Percentiles rank a stretch among this genome's conserved stretches.
These are phyloP conservation scores for Zygaena filipendulae DNA, from an alignment of 2,888 invertebrate species.

Conservation along the genomic window DNA sequence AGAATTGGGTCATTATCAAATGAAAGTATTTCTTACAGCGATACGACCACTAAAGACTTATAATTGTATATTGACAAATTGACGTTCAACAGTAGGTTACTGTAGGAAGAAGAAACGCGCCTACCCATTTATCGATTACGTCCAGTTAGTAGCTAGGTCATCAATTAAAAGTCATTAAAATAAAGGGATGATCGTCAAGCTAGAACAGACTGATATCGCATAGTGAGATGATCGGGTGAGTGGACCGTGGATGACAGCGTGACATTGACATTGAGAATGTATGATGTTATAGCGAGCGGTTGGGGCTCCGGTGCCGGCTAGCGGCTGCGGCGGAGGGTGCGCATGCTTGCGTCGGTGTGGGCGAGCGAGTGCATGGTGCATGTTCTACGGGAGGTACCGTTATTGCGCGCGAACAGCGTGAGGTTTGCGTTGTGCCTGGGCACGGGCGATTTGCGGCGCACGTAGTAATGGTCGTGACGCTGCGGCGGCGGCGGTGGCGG, in stretches of 20 bases:
- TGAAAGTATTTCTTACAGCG: too few species aligned
- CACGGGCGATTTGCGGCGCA: slow-evolving; percentile 61
- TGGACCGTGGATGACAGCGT: too few species aligned
- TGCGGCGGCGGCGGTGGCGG: slow-evolving; percentile 58
- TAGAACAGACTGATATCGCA: neutral
- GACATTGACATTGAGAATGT: slow-evolving; percentile 40
- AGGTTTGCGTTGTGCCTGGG: slow-evolving; percentile 51
- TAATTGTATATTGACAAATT: too few species aligned
- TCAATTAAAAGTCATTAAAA: too few species aligned
- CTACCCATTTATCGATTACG: too few species aligned
- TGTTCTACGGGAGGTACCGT: slow-evolving; percentile 37
- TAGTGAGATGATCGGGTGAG: neutral
- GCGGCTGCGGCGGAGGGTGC: slow-evolving; percentile 10
- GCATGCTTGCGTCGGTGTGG: slow-evolving; percentile 3
- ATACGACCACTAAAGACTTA: too few species aligned
- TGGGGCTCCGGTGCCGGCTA: slow-evolving; percentile 14
- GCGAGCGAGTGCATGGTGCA: slow-evolving; percentile 22
- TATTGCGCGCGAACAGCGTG: slow-evolving; percentile 56
- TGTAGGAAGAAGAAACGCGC: too few species aligned
- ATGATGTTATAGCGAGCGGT: slow-evolving; percentile 14
- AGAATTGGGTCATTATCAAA: too few species aligned
- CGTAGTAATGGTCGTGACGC: slow-evolving; percentile 60
- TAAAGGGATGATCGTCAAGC: too few species aligned
- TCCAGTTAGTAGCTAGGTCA: too few species aligned
- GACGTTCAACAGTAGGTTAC: too few species aligned